phyloP scores from a whole-genome alignment of 2,888 invertebrate genomes.

The Trilocha varians region DNA sequence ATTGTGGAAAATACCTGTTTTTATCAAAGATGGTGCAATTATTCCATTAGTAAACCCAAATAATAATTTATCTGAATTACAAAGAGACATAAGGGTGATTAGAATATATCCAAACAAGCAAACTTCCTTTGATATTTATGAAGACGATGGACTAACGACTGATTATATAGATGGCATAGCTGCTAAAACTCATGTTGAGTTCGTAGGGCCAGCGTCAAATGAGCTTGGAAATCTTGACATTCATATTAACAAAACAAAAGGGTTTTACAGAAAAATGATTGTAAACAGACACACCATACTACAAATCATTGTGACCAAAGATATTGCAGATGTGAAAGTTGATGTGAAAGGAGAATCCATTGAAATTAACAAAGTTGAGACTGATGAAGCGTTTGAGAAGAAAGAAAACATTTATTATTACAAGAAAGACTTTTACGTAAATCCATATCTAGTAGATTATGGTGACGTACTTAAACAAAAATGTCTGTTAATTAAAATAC shows the following conservation, averaged over 20 bases:
- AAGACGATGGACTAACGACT: conserved; percentile 54
- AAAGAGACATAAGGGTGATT: conserved; percentile 40
- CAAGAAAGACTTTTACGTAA: conserved; percentile 35
- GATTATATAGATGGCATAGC: conserved; percentile 36
- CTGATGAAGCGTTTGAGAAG: conserved; percentile 22
- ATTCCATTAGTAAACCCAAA: conserved; percentile 55
- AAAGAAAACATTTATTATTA: conserved; percentile 41
- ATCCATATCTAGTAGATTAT: conserved; percentile 37
- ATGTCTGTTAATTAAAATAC: conserved; percentile 46
- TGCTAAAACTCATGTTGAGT: conserved; percentile 38
- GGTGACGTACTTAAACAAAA: conserved; percentile 27
- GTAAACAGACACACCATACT: conserved; percentile 42
- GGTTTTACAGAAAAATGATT: conserved; percentile 39
- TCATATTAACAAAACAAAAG: conserved; percentile 39
- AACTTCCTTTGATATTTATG: conserved; percentile 41
- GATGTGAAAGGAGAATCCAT: conserved; percentile 35
- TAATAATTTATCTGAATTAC: conserved; percentile 50
- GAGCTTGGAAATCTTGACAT: conserved; percentile 33
- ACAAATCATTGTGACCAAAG: conserved; percentile 40
- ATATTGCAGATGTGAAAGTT: conserved; percentile 34
- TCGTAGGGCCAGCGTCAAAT: conserved; percentile 32
- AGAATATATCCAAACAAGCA: conserved; percentile 46
- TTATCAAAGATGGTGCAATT: conserved; percentile 55
- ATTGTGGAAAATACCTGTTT: conserved; percentile 58
- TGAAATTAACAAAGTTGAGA: conserved; percentile 28